These are phyloP conservation scores for Paguma larvata DNA, from an alignment of 2,797 vertebrate species.

Conservation along the genomic window DNA sequence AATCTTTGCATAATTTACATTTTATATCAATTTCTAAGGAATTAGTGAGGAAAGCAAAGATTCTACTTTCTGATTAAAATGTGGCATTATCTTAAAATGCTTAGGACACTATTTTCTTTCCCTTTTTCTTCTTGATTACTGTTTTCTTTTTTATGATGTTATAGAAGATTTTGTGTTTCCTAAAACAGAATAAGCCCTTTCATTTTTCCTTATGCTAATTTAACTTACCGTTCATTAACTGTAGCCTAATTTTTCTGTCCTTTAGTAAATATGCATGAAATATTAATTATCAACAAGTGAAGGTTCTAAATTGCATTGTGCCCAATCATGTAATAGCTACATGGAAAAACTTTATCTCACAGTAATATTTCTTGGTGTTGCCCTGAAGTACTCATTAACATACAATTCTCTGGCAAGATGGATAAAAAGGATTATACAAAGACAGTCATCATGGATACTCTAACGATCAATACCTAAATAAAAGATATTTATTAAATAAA, in stretches of 20 bases:
- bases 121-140: conserved; percentile 63
- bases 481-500: conserved; percentile 12
- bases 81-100: conserved; percentile 68
- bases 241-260: conserved; percentile 65
- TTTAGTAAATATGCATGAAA: conserved; percentile 68
- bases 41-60: conserved; percentile 78
- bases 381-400: conserved; percentile 17
- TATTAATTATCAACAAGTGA: conserved; percentile 59
- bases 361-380: conserved; percentile 5
- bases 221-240: conserved; percentile 44
- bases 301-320: neutral
- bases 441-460: neutral
- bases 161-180: conserved; percentile 57
- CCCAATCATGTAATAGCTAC: neutral
- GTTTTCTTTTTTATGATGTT: conserved; percentile 63
- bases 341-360: conserved; percentile 46
- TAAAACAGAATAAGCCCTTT: conserved; percentile 67
- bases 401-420: conserved; percentile 24
- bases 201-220: conserved; percentile 68
- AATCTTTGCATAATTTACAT: conserved; percentile 86
- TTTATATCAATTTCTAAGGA: conserved; percentile 84
- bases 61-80: conserved; percentile 70
- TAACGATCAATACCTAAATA: conserved; percentile 10
- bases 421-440: conserved; percentile 6
- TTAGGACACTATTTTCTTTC: conserved; percentile 77